Percentiles rank a stretch among this genome's conserved stretches.
Conservation (phyloP, 2,888 invertebrate species). For the Pyrrhia umbra region DNA sequence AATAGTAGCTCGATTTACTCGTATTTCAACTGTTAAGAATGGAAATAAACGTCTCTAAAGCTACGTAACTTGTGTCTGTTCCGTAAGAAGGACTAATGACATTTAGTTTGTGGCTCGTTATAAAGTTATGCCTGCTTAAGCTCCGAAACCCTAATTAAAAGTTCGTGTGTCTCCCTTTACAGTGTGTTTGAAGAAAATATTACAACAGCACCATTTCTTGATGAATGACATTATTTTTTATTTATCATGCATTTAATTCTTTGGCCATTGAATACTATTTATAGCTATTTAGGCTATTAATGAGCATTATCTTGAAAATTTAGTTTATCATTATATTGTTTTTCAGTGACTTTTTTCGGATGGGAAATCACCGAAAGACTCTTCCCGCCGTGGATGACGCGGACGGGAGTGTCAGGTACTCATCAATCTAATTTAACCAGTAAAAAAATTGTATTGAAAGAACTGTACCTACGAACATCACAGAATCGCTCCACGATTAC, state of each 20-base stretch:
- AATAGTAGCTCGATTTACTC: not conserved
- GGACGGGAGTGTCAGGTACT: no score
- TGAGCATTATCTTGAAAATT: no score
- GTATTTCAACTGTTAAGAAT: not conserved
- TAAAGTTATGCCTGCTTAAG: conserved; percentile 71
- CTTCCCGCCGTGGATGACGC: no score
- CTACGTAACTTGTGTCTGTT: conserved; percentile 28
- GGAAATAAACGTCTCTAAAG: conserved; percentile 23
- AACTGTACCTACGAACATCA: no score
- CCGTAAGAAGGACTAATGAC: conserved; percentile 63
- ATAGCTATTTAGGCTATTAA: no score
- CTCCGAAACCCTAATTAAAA: conserved; percentile 79
- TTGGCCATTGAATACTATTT: not conserved
- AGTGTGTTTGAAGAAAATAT: conserved; percentile 35
- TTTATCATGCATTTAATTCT: not conserved
- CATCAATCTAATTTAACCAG: no score
- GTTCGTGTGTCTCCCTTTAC: conserved; percentile 66
- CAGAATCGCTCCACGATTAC: no score
- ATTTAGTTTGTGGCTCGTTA: conserved; percentile 74
- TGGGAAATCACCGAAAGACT: no score
- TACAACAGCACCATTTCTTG: conserved; percentile 11
- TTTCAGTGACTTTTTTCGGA: no score
- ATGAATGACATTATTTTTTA: conserved; percentile 5
- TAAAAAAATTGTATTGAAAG: no score
- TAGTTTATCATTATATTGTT: no score